Evolutionary conservation across 2,888 invertebrate species (phyloP), one percentile per base, ranked within the genome.

Genomic region (Tetanocera ferruginea): DNA sequence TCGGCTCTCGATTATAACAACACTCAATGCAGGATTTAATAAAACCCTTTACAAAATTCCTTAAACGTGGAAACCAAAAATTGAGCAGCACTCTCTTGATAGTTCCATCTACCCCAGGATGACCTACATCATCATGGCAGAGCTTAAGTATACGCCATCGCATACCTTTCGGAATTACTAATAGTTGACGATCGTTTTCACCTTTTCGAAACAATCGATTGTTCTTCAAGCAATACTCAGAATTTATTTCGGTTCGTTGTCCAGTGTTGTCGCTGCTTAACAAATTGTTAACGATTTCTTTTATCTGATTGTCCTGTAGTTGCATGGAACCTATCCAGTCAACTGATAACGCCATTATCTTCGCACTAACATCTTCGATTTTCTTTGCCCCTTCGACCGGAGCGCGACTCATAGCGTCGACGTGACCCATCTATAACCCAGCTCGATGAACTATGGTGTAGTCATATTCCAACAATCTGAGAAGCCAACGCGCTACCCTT

Each of bases 331-430:
- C 55, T 8, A 78, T 19, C 80, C 80, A 79, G 25, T 79, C 77
- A 11, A 76, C 78, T 14, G 55, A 23, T 5, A 71, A 70, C 3
- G 34, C 14, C 74, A 75, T 73, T 5, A 79, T 25, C 1, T n/a
- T n/a, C n/a, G n/a, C n/a, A n/a, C n/a, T n/a, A n/a, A n/a, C n/a
- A n/a, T n/a, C n/a, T n/a, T n/a, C 75, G 1, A 66, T 28, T 51
- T 62, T 31, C 11, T 0, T 72, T 6, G 75, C 2, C 5, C n/a
- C 0, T 28, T 81, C 80, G 6, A 73, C 77, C 5, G 79, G 79
- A n/a, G 79, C 77, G 3, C 76, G 67, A 25, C 79, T 78, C 70
- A 79, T 31, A 4, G 79, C 79, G 17, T 81, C 80, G 0, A 80
- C 80, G 62, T 80, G 78, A 25, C 43, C 51, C 79, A 80, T 78